Evolutionary conservation across 1,140 invertebrate genomes (phyloP).

Genomic region (Macrosteles quadrilineatus): DNA sequence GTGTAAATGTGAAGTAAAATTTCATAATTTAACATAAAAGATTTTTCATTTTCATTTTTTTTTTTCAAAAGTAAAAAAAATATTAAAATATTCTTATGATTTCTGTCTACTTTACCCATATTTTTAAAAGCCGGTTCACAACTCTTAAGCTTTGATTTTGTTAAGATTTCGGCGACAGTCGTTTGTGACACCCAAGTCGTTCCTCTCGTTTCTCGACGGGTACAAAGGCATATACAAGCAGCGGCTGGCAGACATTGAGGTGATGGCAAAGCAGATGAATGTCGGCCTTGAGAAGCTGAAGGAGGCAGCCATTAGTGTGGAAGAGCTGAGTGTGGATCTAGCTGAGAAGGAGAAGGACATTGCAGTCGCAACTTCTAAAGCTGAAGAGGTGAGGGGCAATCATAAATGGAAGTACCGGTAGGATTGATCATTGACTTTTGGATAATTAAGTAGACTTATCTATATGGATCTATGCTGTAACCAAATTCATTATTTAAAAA

Average conservation of each 20-base stretch:
- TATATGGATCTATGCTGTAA: too few species aligned
- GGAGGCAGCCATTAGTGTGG: conserved; percentile 78
- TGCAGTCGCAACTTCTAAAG: conserved; percentile 64
- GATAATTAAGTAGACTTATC: too few species aligned
- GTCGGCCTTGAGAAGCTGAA: conserved; percentile 79
- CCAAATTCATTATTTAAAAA: too few species aligned
- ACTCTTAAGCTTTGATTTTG: conserved; percentile 28
- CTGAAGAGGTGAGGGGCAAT: conserved; percentile 59
- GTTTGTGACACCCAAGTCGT: conserved; percentile 88
- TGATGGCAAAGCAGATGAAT: conserved; percentile 74
- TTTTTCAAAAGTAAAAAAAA: too few species aligned
- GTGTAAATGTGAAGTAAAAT: too few species aligned
- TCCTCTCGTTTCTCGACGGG: conserved; percentile 76
- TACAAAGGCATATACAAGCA: conserved; percentile 79
- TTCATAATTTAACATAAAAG: too few species aligned
- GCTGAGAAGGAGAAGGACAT: conserved; percentile 78
- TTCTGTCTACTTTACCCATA: too few species aligned
- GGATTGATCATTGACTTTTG: too few species aligned
- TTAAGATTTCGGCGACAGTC: conserved; percentile 73
- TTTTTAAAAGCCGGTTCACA: too few species aligned
- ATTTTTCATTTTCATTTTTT: too few species aligned
- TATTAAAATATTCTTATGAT: too few species aligned
- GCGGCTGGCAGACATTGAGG: conserved; percentile 68
- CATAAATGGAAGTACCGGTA: too few species aligned
- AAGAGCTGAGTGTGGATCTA: conserved; percentile 75